A percentile compares a stretch with the other conserved stretches of the same genome.
phyloP scores from a whole-genome alignment of 2,113 vertebrate species.

The Muntiacus muntjak region DNA sequence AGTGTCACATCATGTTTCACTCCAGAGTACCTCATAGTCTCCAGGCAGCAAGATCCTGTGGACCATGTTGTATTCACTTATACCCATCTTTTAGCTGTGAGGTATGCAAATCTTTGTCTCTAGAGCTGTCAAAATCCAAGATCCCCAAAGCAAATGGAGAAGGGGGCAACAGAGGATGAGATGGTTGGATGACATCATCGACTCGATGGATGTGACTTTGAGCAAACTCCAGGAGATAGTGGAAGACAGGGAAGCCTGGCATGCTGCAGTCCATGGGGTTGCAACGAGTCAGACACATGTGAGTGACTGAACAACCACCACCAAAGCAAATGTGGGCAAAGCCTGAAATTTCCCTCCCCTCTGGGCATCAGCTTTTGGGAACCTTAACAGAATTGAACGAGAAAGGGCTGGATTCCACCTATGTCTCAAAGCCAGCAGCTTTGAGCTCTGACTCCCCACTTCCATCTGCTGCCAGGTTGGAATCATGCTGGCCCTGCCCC shows the following conservation, averaged over 20 bases:
- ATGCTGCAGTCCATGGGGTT: neutral
- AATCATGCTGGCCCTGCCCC: neutral
- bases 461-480: neutral
- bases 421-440: constrained; percentile 48
- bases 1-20: neutral
- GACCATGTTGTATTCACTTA: constrained; percentile 9
- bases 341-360: neutral
- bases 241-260: neutral
- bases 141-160: constrained; percentile 47
- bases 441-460: neutral
- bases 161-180: neutral
- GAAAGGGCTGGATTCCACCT: constrained; percentile 41
- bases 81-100: constrained; percentile 7
- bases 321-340: constrained; percentile 33
- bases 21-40: neutral
- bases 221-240: neutral
- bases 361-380: neutral
- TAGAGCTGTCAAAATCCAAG: constrained; percentile 6
- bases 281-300: neutral
- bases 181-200: neutral
- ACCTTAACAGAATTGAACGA: constrained; percentile 44
- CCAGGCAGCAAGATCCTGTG: constrained; percentile 51
- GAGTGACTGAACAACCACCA: neutral
- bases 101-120: constrained; percentile 47
- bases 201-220: neutral